Percentiles rank a stretch among this genome's conserved stretches.
Conservation (phyloP, 2,113 vertebrate genomes). For the Otus sunia region DNA sequence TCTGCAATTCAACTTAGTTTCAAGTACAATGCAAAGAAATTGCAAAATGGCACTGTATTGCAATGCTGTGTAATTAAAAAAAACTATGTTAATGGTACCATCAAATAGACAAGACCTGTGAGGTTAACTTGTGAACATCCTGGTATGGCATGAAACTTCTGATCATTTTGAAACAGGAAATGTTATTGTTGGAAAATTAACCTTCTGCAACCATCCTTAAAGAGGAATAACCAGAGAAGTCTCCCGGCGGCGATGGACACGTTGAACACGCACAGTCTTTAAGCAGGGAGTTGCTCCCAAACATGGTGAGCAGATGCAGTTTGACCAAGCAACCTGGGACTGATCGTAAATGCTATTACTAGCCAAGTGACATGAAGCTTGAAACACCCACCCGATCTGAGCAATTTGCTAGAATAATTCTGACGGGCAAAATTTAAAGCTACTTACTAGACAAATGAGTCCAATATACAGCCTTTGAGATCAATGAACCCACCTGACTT, state of each 20-base stretch:
- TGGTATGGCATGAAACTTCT: background rate
- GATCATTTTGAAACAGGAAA: background rate
- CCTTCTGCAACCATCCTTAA: background rate
- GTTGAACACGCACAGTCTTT: accelerated
- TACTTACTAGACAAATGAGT: background rate
- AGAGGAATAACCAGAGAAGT: background rate
- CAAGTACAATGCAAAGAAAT: constrained; percentile 74
- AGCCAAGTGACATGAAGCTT: background rate
- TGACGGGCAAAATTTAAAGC: background rate
- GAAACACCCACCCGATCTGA: background rate
- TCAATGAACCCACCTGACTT: background rate
- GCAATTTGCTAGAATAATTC: background rate
- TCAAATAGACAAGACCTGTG: constrained; percentile 28
- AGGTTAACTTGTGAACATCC: background rate
- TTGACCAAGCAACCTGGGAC: background rate
- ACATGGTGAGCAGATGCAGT: background rate
- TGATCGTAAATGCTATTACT: background rate
- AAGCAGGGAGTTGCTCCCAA: background rate
- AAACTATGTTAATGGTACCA: constrained; percentile 46
- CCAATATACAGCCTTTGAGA: background rate
- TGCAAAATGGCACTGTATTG: constrained; percentile 60
- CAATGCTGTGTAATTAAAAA: constrained; percentile 12
- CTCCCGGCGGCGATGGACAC: accelerated
- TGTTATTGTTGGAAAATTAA: background rate
- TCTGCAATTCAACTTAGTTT: constrained; percentile 67